These are phyloP conservation scores for Solenopsis invicta DNA, from an alignment of 1,140 invertebrate species.

Conservation along the genomic window DNA sequence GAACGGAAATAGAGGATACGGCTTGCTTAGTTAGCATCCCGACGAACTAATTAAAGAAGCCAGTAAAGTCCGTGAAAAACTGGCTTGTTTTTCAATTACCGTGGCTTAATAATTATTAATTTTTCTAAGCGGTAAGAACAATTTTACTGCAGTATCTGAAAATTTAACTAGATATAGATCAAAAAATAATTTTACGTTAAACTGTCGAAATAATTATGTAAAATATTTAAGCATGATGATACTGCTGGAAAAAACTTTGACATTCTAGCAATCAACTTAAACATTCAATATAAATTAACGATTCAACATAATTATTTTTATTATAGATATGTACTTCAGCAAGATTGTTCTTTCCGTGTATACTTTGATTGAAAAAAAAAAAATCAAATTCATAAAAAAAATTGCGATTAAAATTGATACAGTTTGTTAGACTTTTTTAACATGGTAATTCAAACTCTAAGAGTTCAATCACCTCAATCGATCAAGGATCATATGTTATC, in stretches of 20 bases:
- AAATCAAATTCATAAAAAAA: not conserved
- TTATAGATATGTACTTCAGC: too few species aligned
- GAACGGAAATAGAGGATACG: slow-evolving; percentile 24
- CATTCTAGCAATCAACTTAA: too few species aligned
- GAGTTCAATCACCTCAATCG: not conserved
- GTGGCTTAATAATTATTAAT: not conserved
- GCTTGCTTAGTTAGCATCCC: not conserved
- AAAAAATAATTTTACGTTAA: too few species aligned
- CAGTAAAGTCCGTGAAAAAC: not conserved
- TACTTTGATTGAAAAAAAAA: not conserved
- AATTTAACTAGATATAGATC: too few species aligned
- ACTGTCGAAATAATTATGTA: too few species aligned
- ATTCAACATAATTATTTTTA: too few species aligned
- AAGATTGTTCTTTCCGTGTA: too few species aligned
- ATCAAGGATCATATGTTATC: not conserved
- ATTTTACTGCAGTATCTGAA: too few species aligned
- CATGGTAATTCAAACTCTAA: not conserved
- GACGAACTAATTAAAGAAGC: not conserved
- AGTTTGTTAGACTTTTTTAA: not conserved
- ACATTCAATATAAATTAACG: too few species aligned
- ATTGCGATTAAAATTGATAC: slow-evolving; percentile 1
- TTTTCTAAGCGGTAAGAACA: too few species aligned
- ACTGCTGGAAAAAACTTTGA: too few species aligned
- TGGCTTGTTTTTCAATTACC: not conserved
- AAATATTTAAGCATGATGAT: too few species aligned